These are phyloP conservation scores for Spilosoma lubricipeda DNA, from an alignment of 2,888 invertebrate species.

Conservation along the genomic window DNA sequence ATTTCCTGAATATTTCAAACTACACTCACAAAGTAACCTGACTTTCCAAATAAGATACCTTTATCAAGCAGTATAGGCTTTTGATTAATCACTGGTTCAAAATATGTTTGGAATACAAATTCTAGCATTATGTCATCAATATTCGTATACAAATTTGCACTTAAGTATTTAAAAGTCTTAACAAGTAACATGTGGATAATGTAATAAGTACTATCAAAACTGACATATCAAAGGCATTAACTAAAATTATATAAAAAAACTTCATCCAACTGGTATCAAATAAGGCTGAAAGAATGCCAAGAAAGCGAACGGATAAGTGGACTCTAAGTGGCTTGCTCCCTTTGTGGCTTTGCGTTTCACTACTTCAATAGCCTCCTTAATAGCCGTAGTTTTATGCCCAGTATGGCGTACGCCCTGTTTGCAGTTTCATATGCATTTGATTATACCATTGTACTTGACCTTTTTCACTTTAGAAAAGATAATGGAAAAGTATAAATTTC, in stretches of 20 bases:
- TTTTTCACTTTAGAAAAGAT: neutral
- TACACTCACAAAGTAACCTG: too few relatives aligned
- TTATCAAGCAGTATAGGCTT: too few relatives aligned
- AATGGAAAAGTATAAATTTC: neutral
- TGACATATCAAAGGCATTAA: conserved; percentile 21
- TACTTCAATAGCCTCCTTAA: conserved; percentile 66
- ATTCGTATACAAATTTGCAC: neutral
- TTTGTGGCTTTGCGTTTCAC: conserved; percentile 69
- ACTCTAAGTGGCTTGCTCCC: conserved; percentile 64
- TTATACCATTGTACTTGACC: conserved; percentile 14
- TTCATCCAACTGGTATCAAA: conserved; percentile 55
- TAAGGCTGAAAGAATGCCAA: conserved; percentile 70
- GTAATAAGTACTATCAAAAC: conserved; percentile 3
- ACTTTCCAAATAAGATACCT: too few relatives aligned
- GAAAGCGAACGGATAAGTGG: conserved; percentile 69
- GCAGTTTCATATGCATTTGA: conserved; percentile 33
- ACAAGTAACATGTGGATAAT: neutral
- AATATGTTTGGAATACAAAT: too few relatives aligned
- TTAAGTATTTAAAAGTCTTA: neutral
- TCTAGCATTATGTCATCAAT: too few relatives aligned
- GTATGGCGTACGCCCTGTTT: conserved; percentile 47
- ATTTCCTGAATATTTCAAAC: too few relatives aligned
- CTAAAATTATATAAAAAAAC: conserved; percentile 44
- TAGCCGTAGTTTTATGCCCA: conserved; percentile 60
- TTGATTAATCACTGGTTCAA: too few relatives aligned